Conservation (phyloP, 2,113 vertebrate genomes). For the Trachemys scripta region DNA sequence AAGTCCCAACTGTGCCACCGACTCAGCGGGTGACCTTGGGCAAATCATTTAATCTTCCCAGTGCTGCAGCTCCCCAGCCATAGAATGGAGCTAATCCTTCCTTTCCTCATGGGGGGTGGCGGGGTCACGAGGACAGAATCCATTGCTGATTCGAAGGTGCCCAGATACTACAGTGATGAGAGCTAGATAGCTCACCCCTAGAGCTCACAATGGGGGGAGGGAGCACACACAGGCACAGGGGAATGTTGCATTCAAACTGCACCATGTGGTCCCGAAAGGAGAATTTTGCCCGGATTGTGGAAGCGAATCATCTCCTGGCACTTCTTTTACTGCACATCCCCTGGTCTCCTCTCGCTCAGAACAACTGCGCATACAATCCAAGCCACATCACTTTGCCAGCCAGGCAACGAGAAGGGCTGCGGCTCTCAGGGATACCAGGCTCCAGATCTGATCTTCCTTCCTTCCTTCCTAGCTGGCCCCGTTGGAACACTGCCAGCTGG, state of each 20-base stretch:
- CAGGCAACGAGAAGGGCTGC: rapidly evolving
- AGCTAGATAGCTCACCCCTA: not conserved
- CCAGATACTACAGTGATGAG: not conserved
- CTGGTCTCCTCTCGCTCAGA: rapidly evolving
- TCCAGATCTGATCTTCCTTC: not conserved
- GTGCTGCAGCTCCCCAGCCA: not conserved
- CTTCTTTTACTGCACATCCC: not conserved
- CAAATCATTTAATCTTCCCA: not conserved
- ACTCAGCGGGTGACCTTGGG: not conserved
- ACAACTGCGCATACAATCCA: rapidly evolving
- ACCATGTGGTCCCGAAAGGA: rapidly evolving
- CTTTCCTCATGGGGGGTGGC: not conserved
- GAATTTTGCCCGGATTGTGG: not conserved
- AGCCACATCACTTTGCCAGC: not conserved
- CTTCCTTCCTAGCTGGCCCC: not conserved
- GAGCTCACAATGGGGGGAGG: not conserved
- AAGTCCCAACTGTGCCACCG: rapidly evolving
- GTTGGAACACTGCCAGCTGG: not conserved
- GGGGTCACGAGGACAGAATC: not conserved
- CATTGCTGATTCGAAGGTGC: not conserved
- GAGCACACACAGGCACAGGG: not conserved
- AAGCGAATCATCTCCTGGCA: not conserved
- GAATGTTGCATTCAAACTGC: not conserved
- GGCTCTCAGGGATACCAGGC: not conserved
- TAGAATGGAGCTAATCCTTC: not conserved